Evolutionary conservation across 2,797 vertebrate genomes (phyloP).

Genomic region (Arremon brunneinucha): DNA sequence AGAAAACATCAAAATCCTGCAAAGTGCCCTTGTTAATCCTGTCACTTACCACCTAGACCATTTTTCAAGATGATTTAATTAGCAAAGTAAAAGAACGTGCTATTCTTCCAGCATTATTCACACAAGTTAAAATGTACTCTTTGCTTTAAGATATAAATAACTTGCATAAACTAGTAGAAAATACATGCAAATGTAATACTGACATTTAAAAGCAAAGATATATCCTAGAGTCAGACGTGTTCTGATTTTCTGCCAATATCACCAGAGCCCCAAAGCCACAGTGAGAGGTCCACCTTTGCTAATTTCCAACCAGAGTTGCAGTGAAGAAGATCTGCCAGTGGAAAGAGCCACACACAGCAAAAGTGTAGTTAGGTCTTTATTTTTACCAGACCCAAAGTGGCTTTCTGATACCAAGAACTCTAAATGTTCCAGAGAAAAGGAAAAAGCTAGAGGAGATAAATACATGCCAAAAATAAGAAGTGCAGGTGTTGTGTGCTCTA

Average conservation of each 20-base stretch:
- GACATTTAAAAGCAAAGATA: neutral
- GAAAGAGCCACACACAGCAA: neutral
- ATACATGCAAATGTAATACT: neutral
- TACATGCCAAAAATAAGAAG: neutral
- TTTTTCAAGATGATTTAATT: conserved; percentile 76
- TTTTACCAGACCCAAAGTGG: neutral
- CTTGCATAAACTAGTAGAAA: neutral
- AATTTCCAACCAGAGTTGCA: neutral
- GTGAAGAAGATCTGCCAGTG: neutral
- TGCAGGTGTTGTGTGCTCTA: neutral
- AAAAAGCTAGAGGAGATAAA: neutral
- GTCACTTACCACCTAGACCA: conserved; percentile 62
- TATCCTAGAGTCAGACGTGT: neutral
- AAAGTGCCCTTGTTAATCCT: conserved; percentile 67
- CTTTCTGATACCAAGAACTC: neutral
- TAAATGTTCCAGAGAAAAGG: neutral
- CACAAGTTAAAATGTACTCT: conserved; percentile 37
- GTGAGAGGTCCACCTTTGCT: neutral
- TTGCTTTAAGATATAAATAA: conserved; percentile 66
- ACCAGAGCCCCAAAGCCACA: neutral
- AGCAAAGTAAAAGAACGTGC: conserved; percentile 66
- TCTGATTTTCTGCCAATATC: neutral
- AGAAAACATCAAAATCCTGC: conserved; percentile 70
- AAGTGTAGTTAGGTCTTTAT: neutral
- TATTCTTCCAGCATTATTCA: conserved; percentile 49